These are phyloP conservation scores for Aricia agestis DNA, from an alignment of 1,140 invertebrate species.

Conservation along the genomic window DNA sequence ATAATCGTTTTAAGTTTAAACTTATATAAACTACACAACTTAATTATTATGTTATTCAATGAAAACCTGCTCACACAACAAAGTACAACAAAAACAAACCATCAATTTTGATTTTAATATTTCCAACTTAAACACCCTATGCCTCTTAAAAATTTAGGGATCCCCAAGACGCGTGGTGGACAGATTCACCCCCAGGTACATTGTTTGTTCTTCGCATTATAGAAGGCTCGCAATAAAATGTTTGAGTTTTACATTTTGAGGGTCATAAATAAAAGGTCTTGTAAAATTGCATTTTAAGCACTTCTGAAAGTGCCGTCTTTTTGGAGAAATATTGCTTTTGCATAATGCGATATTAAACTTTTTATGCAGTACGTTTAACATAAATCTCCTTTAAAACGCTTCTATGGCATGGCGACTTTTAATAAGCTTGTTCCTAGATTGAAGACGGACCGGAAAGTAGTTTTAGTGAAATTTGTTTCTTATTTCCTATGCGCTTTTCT, in stretches of 20 bases:
- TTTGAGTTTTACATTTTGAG: conserved; percentile 72
- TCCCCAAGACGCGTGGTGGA: conserved; percentile 24
- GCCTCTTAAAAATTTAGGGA: conserved; percentile 30
- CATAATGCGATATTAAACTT: conserved; percentile 21
- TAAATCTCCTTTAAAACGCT: conserved; percentile 7
- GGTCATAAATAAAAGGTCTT: conserved; percentile 69
- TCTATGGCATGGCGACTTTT: background rate
- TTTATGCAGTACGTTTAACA: conserved; percentile 19
- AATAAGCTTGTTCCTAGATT: background rate
- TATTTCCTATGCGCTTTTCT: too few species aligned
- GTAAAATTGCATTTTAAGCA: conserved; percentile 74
- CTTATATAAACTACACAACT: too few species aligned
- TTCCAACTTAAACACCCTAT: conserved; percentile 15
- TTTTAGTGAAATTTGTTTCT: background rate
- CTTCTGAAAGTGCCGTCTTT: conserved; percentile 63
- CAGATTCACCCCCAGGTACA: conserved; percentile 58
- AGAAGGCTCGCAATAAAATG: conserved; percentile 69
- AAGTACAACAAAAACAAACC: background rate
- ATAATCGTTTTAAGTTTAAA: too few species aligned
- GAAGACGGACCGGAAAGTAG: background rate
- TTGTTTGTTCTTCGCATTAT: conserved; percentile 73
- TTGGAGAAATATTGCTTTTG: conserved; percentile 20
- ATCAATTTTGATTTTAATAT: conserved; percentile 25
- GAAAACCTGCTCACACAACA: background rate
- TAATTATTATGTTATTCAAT: background rate